A percentile compares a stretch with the other conserved stretches of the same genome.
Evolutionary conservation across 2,888 invertebrate genomes (phyloP).

Genomic region (Eupeodes latifasciatus): DNA sequence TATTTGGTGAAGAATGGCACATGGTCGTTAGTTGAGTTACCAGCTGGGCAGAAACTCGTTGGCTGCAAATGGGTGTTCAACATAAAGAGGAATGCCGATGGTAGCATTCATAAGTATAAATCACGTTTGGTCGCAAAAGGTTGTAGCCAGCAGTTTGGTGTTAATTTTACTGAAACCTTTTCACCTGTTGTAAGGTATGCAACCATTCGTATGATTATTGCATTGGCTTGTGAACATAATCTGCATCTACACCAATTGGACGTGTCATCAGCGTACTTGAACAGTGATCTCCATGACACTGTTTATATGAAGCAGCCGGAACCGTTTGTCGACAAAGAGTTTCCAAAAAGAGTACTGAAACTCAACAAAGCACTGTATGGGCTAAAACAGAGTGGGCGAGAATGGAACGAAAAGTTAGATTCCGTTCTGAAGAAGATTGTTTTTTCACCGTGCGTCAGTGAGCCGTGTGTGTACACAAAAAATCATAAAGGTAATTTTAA

Average conservation of each 20-base stretch:
- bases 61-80: not conserved
- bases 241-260: no score
- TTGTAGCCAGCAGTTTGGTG: not conserved
- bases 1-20: no score
- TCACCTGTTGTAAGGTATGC: not conserved
- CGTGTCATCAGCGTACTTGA: no score
- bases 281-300: no score
- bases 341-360: constrained; percentile 59
- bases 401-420: constrained; percentile 76
- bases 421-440: no score
- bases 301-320: not conserved
- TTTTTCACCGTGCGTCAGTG: no score
- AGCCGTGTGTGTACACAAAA: no score
- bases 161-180: not conserved
- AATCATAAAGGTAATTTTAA: no score
- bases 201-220: no score
- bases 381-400: constrained; percentile 77
- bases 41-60: not conserved
- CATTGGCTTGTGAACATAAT: no score
- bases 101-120: not conserved
- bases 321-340: not conserved
- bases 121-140: not conserved
- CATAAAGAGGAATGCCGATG: not conserved
- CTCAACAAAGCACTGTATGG: constrained; percentile 77
- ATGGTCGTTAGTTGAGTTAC: no score